phyloP scores from a whole-genome alignment of 2,797 vertebrate genomes.

The Enoplosus armatus region DNA sequence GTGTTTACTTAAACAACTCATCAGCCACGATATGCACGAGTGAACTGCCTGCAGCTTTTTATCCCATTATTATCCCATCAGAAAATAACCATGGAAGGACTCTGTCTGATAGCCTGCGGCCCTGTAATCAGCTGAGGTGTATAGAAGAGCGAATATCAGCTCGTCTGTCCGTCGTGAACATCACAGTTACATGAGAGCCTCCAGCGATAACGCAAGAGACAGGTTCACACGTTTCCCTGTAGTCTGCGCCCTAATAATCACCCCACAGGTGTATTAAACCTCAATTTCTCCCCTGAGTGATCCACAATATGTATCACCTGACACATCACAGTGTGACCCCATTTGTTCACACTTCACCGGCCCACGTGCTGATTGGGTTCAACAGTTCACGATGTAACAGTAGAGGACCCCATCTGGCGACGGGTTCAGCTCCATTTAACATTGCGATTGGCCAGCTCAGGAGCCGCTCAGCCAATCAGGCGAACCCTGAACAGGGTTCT shows the following conservation, averaged over 20 bases:
- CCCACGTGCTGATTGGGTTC: conserved; percentile 79
- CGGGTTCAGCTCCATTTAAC: conserved; percentile 76
- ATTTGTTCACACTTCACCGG: conserved; percentile 64
- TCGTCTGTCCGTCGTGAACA: conserved; percentile 19
- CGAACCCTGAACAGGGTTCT: conserved; percentile 50
- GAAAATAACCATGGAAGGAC: neutral
- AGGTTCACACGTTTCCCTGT: conserved; percentile 38
- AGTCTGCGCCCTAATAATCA: conserved; percentile 54
- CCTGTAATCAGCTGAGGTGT: conserved; percentile 35
- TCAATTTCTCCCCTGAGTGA: conserved; percentile 57
- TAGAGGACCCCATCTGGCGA: conserved; percentile 69
- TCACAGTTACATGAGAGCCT: conserved; percentile 31
- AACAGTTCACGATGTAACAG: conserved; percentile 78
- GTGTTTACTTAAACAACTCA: neutral
- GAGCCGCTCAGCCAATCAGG: conserved; percentile 61
- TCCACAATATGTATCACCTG: conserved; percentile 60
- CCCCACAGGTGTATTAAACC: conserved; percentile 73
- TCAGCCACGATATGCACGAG: neutral
- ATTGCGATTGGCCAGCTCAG: conserved; percentile 56
- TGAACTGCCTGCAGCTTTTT: neutral
- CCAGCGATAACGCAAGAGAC: conserved; percentile 25
- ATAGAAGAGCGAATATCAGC: conserved; percentile 9
- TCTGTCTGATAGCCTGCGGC: neutral
- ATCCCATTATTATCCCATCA: neutral
- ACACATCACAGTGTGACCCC: conserved; percentile 69